Percentiles rank a stretch among this genome's conserved stretches.
phyloP scores from a whole-genome alignment of 2,888 invertebrate species.

The Heliconius hortense region DNA sequence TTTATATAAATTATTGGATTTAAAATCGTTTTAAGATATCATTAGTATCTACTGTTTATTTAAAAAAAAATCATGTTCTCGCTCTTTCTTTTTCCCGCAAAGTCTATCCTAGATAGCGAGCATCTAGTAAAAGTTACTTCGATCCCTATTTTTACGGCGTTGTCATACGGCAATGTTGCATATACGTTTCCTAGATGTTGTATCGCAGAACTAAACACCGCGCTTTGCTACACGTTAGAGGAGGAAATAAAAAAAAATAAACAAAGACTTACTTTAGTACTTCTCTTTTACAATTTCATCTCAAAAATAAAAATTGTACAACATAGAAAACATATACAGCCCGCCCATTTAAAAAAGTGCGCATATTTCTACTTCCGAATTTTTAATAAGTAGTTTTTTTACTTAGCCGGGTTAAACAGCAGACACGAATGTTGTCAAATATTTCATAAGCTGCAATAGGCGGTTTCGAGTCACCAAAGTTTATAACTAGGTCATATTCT shows the following conservation, averaged over 20 bases:
- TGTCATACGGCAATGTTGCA: too few relatives aligned
- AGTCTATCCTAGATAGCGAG: too few relatives aligned
- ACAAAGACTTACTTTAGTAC: too few relatives aligned
- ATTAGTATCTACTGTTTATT: not conserved
- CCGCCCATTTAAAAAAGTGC: not conserved
- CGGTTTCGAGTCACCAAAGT: constrained; percentile 6
- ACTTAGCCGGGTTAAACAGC: not conserved
- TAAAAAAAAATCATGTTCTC: not conserved
- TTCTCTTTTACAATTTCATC: not conserved
- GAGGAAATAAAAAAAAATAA: too few relatives aligned
- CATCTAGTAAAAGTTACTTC: too few relatives aligned
- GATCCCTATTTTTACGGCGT: too few relatives aligned
- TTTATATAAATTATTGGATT: not conserved
- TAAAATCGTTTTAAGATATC: not conserved
- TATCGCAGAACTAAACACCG: too few relatives aligned
- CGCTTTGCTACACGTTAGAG: too few relatives aligned
- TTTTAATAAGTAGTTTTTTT: constrained; percentile 1
- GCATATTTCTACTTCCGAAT: not conserved
- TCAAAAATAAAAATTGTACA: not conserved
- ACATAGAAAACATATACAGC: not conserved
- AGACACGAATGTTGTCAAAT: constrained; percentile 6
- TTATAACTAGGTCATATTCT: constrained; percentile 12
- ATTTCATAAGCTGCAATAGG: constrained; percentile 21
- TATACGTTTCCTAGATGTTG: too few relatives aligned
- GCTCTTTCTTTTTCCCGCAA: not conserved